A percentile compares a stretch with the other conserved stretches of the same genome.
These are phyloP conservation scores for Trichogramma dendrolimi DNA, from an alignment of 2,888 invertebrate species.

Conservation along the genomic window DNA sequence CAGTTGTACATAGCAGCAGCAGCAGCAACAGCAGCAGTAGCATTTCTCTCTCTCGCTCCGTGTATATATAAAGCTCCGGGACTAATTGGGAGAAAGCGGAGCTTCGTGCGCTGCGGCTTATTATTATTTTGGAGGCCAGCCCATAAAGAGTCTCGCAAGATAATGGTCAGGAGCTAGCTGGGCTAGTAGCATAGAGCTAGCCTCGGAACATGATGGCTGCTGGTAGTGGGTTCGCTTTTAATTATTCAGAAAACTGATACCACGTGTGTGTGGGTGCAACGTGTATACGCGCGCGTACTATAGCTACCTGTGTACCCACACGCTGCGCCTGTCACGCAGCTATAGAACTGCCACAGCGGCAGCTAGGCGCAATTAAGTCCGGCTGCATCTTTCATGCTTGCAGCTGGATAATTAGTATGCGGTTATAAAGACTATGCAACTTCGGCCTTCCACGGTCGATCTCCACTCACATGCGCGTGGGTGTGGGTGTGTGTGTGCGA, in stretches of 20 bases:
- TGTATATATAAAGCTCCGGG: too few species aligned
- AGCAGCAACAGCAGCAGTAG: too few species aligned
- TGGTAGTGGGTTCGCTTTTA: conserved; percentile 1
- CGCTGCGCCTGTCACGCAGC: background rate
- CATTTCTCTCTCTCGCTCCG: too few species aligned
- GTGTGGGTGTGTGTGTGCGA: too few species aligned
- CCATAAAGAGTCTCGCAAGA: conserved; percentile 11
- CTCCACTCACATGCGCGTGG: too few species aligned
- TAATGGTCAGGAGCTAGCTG: conserved; percentile 6
- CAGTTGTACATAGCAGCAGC: too few species aligned
- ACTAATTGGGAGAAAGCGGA: too few species aligned
- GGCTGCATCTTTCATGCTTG: conserved; percentile 37
- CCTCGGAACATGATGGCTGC: too few species aligned
- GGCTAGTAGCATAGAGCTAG: too few species aligned
- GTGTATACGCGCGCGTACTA: conserved; percentile 1
- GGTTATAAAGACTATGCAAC: conserved; percentile 17
- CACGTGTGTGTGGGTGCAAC: too few species aligned
- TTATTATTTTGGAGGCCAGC: conserved; percentile 2
- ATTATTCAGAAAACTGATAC: conserved; percentile 19
- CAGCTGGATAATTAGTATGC: conserved; percentile 35
- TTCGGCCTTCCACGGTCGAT: too few species aligned
- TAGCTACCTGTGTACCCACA: background rate
- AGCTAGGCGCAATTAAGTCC: conserved; percentile 35
- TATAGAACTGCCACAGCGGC: conserved; percentile 8
- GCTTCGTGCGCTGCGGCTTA: background rate